These are phyloP conservation scores for Cotesia chilonis DNA, from an alignment of 1,140 invertebrate species.

Conservation along the genomic window DNA sequence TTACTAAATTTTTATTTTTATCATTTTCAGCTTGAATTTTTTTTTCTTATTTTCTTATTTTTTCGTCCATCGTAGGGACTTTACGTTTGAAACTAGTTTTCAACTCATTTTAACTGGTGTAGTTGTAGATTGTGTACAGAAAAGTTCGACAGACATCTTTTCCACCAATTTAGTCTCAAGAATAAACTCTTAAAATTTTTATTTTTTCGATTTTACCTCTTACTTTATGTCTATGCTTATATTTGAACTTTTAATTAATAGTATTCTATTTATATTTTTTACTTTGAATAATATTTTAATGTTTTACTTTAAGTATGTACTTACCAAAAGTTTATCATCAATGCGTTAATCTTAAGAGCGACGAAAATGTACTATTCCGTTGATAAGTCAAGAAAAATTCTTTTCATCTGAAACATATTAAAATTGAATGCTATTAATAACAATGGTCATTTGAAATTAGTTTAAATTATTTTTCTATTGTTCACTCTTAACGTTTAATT, in stretches of 20 bases:
- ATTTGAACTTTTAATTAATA: neutral
- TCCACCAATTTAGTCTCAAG: conserved; percentile 23
- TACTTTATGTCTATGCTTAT: neutral
- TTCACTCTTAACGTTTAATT: too few species aligned
- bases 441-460: too few species aligned
- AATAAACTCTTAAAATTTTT: conserved; percentile 19
- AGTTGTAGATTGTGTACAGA: conserved; percentile 8
- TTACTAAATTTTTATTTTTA: conserved; percentile 1
- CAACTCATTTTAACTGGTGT: conserved; percentile 42
- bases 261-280: neutral
- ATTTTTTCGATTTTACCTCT: conserved; percentile 12
- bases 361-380: too few species aligned
- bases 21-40: neutral
- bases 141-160: conserved; percentile 33
- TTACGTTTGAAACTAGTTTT: conserved; percentile 38
- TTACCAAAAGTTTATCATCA: too few species aligned
- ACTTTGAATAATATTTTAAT: too few species aligned
- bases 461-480: too few species aligned
- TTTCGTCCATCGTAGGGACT: conserved; percentile 16
- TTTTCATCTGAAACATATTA: too few species aligned
- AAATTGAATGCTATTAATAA: too few species aligned
- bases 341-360: too few species aligned
- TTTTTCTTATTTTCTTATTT: conserved; percentile 5
- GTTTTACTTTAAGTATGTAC: too few species aligned
- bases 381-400: too few species aligned